A percentile compares a stretch with the other conserved stretches of the same genome.
These are phyloP conservation scores for Aplodontia rufa DNA, from an alignment of 2,113 vertebrate genomes.

Conservation along the genomic window DNA sequence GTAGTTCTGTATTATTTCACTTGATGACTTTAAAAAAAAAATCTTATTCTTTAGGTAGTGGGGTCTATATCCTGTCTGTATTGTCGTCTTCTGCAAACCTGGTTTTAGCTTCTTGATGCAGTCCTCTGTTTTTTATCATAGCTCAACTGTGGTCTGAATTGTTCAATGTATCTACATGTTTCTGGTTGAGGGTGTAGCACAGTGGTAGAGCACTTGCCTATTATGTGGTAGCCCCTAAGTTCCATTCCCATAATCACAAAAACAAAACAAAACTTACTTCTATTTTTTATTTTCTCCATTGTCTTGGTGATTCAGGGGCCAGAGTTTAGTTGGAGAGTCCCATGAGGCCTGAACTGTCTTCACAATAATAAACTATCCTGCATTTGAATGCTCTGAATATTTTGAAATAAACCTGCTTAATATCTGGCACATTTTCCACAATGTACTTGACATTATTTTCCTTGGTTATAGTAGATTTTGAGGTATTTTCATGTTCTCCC, in stretches of 20 bases:
- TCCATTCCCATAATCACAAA: neutral
- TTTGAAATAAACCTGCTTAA: slow-evolving; percentile 53
- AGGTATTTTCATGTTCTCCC: slow-evolving; percentile 31
- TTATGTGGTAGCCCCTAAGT: neutral
- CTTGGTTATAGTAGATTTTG: slow-evolving; percentile 54
- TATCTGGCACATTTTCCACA: slow-evolving; percentile 17
- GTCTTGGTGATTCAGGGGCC: neutral
- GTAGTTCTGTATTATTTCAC: neutral
- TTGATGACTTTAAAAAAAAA: neutral
- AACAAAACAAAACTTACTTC: neutral
- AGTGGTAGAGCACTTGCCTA: neutral
- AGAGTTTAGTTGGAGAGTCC: neutral
- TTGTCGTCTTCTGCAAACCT: slow-evolving; percentile 21
- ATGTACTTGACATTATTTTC: slow-evolving; percentile 23
- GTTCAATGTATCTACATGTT: neutral
- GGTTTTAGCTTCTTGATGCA: neutral
- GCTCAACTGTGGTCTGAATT: neutral
- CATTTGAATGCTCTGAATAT: slow-evolving; percentile 5
- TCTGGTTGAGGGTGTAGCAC: neutral
- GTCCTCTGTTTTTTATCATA: slow-evolving; percentile 12
- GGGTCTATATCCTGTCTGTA: neutral
- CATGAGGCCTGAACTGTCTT: neutral
- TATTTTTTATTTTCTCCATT: neutral
- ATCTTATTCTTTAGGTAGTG: neutral
- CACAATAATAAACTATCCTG: neutral